phyloP scores from a whole-genome alignment of 2,113 vertebrate genomes.

The Fukomys damarensis region DNA sequence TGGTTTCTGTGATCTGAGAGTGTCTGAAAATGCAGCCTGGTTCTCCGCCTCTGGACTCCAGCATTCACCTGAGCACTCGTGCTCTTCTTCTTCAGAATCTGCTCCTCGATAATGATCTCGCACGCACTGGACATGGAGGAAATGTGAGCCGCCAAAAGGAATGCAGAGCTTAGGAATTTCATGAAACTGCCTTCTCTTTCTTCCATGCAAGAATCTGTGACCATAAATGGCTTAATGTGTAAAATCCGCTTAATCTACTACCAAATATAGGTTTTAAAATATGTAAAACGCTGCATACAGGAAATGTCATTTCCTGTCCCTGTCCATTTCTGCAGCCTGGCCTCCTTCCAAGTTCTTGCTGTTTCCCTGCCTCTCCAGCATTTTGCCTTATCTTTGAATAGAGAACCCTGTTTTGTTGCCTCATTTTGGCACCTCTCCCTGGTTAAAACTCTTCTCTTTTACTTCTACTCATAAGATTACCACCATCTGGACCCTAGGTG shows the following conservation, averaged over 20 bases:
- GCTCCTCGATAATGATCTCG: too few species aligned
- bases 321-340: background rate
- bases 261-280: background rate
- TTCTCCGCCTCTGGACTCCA: background rate
- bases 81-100: background rate
- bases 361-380: background rate
- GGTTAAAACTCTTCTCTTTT: background rate
- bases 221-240: background rate
- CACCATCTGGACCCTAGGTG: background rate
- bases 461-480: background rate
- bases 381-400: background rate
- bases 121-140: background rate
- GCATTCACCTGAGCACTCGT: too few species aligned
- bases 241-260: background rate
- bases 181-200: background rate
- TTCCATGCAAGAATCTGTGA: background rate
- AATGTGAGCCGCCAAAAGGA: background rate
- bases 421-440: fast-evolving
- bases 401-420: background rate
- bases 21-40: background rate
- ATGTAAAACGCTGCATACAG: background rate
- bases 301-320: background rate
- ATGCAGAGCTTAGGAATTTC: background rate
- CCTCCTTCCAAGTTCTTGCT: background rate
- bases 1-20: background rate